Percentiles rank a stretch among this genome's conserved stretches.
Evolutionary conservation across 2,797 vertebrate species (phyloP).

Genomic region (Sebastes miniatus): DNA sequence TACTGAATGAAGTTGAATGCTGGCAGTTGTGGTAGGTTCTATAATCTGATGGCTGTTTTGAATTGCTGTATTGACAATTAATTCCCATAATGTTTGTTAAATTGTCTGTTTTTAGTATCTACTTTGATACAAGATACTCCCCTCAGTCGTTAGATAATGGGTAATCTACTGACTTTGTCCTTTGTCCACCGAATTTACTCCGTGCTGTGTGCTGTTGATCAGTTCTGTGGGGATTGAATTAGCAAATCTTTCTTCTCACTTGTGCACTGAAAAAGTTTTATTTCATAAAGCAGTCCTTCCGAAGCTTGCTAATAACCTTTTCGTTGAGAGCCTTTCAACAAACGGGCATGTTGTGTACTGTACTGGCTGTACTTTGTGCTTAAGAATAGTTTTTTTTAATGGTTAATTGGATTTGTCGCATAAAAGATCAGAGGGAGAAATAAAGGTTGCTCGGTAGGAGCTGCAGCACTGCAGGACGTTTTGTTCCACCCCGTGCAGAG

Average conservation of each 20-base stretch:
- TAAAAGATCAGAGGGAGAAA: slow-evolving; percentile 54
- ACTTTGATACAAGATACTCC: neutral
- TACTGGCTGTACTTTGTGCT: neutral
- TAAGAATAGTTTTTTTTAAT: neutral
- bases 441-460: slow-evolving; percentile 45
- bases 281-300: neutral
- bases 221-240: neutral
- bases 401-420: slow-evolving; percentile 58
- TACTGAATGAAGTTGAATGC: neutral
- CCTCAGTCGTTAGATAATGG: neutral
- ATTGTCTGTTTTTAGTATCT: neutral
- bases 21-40: neutral
- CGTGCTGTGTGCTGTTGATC: neutral
- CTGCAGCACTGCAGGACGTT: slow-evolving; percentile 38
- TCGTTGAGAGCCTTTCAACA: neutral
- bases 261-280: neutral
- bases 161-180: neutral
- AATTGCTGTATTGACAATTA: neutral
- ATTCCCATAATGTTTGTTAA: neutral
- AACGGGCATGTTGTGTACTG: neutral
- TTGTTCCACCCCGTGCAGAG: slow-evolving; percentile 41
- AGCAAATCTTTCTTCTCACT: neutral
- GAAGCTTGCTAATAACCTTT: neutral
- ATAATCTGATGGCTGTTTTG: neutral
- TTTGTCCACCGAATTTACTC: neutral